Base-by-base conservation (phyloP, 1,140 invertebrate genomes). In the Phocides pigmalion region DNA sequence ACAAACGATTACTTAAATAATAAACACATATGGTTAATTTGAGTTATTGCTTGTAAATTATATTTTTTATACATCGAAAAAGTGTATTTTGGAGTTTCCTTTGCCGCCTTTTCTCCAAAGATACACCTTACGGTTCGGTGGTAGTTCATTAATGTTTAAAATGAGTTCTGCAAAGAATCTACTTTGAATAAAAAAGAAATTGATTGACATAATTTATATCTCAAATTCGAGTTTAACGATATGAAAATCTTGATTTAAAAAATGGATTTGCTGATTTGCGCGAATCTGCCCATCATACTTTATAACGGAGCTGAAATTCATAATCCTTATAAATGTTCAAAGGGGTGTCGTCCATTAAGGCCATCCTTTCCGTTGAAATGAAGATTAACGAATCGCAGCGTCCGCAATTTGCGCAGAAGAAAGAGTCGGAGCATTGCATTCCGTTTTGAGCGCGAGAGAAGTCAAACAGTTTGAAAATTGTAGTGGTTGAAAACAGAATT, bases 401-500 rank as follows among this genome's bases (percentile, higher is more conserved):
- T 46, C 54, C 41, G 25, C 54, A 59, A 46, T 46, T 46, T 59
- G n/a, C 54, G n/a, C n/a, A n/a, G n/a, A 46, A 59, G 41, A 46
- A 59, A 58, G 53, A 46, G 8, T n/a, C 37, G 22, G 42, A 32
- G 56, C 54, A 28, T 32, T 20, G 15, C 12, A 22, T 11, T 32
- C 41, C 41, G 22, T 44, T 32, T 28, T 9, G 22, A 58, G 54
- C 41, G 54, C n/a, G 2, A 42, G 39, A 6, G 32, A 59, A 61
- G 42, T 61, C 56, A 61, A 61, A 61, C 28, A 61, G 28, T 61
- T 61, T 17, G 28, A 47, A 61, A 46, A 46, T 47, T 59, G 56
- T 61, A 49, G 56, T 61, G 42, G 56, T 37, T 37, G 25, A 49
- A 46, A 61, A 61, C 44, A 37, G 56, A 61, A 61, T 61, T 61